Base-by-base conservation (phyloP, 2,797 vertebrate species). In the Gobionotothen gibberifrons region DNA sequence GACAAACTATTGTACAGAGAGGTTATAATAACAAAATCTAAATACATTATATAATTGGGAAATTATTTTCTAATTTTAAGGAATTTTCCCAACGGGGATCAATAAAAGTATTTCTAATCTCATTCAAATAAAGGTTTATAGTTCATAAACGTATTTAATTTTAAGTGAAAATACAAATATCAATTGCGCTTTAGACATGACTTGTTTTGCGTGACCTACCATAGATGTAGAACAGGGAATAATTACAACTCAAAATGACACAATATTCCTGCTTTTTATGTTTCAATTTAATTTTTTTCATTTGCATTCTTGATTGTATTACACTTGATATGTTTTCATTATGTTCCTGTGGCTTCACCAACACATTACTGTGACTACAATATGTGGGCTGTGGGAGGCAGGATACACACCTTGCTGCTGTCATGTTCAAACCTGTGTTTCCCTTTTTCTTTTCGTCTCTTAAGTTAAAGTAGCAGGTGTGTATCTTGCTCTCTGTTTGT, bases 381-480 rank as follows among this genome's bases (percentile, higher is more conserved):
- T 19, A 36, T 4, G 11, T 29, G 80, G 83, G 82, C 83, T 75
- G 68, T 15, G 73, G 85, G 89, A 61, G 61, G 2, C 82, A 71
- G 78, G 93, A 80, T 89, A 63, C 67, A 74, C 88, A 85, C 83
- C 3, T 87, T 90, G 93, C 93, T 94, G 88, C 90, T 83, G 85
- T 60, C 53, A 29, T 80, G 79, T 57, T 53, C 70, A 57, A 22
- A 3, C 64, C 59, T 53, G 12, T 72, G 55, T 85, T 81, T 89
- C 81, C 75, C 0, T 79, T 89, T 89, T 7, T 86, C 47, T 15
- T 60, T 65, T 53, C 32, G 68, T 69, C 29, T 43, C 39, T 21
- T 87, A 12, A 63, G 70, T 90, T 78, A 10, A 86, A 90, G 95
- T 92, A 96, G 96, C 95, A 91, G 92, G 87, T 93, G 93, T 92